Evolutionary conservation across 2,888 invertebrate genomes (phyloP), one percentile per base, ranked within the genome.

Genomic region (Aphidius colemani): DNA sequence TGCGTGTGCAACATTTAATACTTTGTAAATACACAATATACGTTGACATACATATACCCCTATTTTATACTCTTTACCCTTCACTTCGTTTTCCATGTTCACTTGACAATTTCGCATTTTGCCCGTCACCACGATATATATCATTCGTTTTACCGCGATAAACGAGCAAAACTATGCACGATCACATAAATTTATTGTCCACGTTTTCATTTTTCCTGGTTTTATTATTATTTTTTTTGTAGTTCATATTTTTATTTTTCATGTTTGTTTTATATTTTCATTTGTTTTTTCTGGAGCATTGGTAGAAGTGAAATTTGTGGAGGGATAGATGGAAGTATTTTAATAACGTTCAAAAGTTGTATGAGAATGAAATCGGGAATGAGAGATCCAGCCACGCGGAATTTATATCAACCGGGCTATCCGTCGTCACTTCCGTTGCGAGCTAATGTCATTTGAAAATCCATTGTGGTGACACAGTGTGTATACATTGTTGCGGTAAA

Each of bases 381-480:
- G 43, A 53, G 53, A 59, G 51, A n/a, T 43, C 50, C 44, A 66
- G 50, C 44, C 51, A 59, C 51, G 60, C 60, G 46, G 44, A 57
- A 60, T 50, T 49, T 64, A 51, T 58, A 53, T 39, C 18, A 57
- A 39, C 13, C 43, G 49, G 39, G 49, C 39, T 46, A 41, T 11
- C 50, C 62, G 56, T 58, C 59, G 18, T 64, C 50, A 53, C 63
- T 63, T 63, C 59, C 62, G 44, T 55, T 59, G 13, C 44, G 40
- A 48, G 69, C 67, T 74, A 74, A 75, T 76, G 71, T 76, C 76
- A 77, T 45, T 78, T 75, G 76, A 75, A 74, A 78, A 78, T 74
- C 73, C 72, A 74, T 77, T 74, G 73, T 73, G 73, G 65, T 59
- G 64, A 60, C 30, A 30, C 45, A 53, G 62, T 64, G 53, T 30